Percentiles rank a stretch among this genome's conserved stretches.
Conservation (phyloP, 2,797 vertebrate genomes). For the Micromesistius poutassou region DNA sequence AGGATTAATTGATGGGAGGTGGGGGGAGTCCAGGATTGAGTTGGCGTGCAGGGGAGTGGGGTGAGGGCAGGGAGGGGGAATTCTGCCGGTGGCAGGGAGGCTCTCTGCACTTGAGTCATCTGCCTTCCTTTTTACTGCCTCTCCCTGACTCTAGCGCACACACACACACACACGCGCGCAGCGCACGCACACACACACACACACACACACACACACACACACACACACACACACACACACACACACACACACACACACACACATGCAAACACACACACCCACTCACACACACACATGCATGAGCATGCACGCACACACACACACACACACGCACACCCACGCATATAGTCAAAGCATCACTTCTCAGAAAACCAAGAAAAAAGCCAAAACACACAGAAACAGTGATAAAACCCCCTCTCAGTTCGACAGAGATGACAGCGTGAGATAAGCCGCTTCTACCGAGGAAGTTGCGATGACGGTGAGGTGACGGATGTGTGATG, state of each 20-base stretch:
- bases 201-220: background rate
- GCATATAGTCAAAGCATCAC: slow-evolving; percentile 17
- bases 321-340: background rate
- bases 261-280: slow-evolving; percentile 4
- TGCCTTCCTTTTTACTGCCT: slow-evolving; percentile 13
- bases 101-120: slow-evolving; percentile 24
- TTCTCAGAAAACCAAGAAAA: slow-evolving; percentile 11
- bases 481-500: slow-evolving; percentile 53
- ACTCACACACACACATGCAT: background rate
- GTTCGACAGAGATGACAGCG: slow-evolving; percentile 43
- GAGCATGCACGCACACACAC: background rate
- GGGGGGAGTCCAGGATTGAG: background rate
- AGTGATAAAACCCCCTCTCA: slow-evolving; percentile 36
- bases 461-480: slow-evolving; percentile 23
- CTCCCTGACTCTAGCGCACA: background rate
- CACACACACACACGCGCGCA: slow-evolving; percentile 10
- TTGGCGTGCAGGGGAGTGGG: slow-evolving; percentile 4
- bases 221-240: too few relatives aligned
- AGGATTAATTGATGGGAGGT: slow-evolving; percentile 38
- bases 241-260: slow-evolving; percentile 13
- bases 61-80: slow-evolving; percentile 32
- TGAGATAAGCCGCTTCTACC: slow-evolving; percentile 30
- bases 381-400: background rate
- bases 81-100: background rate
- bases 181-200: background rate